Base-by-base conservation (phyloP, 2,797 vertebrate genomes). In the Spheniscus humboldti region DNA sequence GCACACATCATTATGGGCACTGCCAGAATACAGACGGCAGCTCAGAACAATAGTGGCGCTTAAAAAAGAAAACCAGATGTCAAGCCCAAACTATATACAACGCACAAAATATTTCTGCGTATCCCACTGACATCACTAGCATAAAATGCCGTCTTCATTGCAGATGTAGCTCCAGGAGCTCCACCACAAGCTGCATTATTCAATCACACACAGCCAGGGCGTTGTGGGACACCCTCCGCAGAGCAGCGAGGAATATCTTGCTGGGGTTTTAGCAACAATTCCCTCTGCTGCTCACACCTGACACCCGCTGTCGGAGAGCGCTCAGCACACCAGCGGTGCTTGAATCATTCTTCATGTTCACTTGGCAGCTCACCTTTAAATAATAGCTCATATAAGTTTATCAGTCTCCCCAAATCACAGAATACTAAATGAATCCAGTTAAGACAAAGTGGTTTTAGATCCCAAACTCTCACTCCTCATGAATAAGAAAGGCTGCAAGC, bases 321-420 rank as follows among this genome's bases (percentile, higher is more conserved):
- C 17, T 35, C 3, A 0, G 73, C 68, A 71, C n/a, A 20, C 15
- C 5, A 1, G 39, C 0, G 0, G 31, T 18, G 31, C 68, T 80
- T 15, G 79, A 55, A 86, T 91, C 87, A 91, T 92, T 69, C 73
- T 81, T 96, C 85, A 73, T 2, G 48, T 41, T 95, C 82, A 55
- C 72, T 76, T 80, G 94, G 72, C 91, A 95, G 84, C 53, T 94
- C 94, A 93, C 89, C 92, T 96, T 97, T 95, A 96, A 93, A 86
- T 76, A 95, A 94, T 55, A 90, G 78, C 81, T 88, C 8, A 0
- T 81, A 13, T 74, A 92, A 78, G 81, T 91, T 94, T 92, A 97
- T 96, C 94, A 97, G 91, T 79, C 78, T 81, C 84, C 66, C 78
- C 0, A 6, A 94, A 93, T 90, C 62, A 85, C 69, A 84, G 87